Percentiles rank a stretch among this genome's conserved stretches.
Evolutionary conservation across 2,113 vertebrate species (phyloP).

Genomic region (Delphinus delphis): DNA sequence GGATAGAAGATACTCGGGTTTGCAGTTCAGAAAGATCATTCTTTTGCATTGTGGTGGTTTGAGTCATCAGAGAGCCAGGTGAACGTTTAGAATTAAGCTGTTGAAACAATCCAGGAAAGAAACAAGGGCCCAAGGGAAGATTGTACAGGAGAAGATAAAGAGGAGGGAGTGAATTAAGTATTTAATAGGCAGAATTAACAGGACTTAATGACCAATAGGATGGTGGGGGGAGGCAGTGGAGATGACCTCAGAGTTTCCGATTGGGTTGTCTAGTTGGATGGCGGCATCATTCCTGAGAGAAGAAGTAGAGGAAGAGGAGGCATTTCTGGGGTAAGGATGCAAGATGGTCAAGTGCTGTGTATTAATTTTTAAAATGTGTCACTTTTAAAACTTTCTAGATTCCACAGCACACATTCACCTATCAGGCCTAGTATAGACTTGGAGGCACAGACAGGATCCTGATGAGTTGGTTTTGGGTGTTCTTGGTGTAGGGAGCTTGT

Average conservation of each 20-base stretch:
- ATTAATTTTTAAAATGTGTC: neutral
- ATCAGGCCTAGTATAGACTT: neutral
- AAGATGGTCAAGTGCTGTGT: neutral
- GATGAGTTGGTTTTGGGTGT: neutral
- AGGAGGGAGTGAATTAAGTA: neutral
- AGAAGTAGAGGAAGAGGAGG: neutral
- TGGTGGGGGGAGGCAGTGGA: neutral
- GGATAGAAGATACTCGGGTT: neutral
- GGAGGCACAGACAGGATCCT: neutral
- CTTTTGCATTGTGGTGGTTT: neutral
- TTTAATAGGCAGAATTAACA: constrained; percentile 7
- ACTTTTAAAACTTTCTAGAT: neutral
- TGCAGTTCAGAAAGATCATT: constrained; percentile 12
- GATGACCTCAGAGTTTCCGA: neutral
- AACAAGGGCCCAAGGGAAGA: neutral
- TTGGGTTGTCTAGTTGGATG: neutral
- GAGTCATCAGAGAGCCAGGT: neutral
- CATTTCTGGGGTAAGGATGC: neutral
- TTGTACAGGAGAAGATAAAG: neutral
- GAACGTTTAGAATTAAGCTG: neutral
- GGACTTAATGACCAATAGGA: neutral
- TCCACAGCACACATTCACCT: neutral
- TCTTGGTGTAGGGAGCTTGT: neutral
- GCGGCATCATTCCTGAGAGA: neutral
- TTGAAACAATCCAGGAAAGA: constrained; percentile 13